Evolutionary conservation across 2,797 vertebrate genomes (phyloP), one percentile per base, ranked within the genome.

Genomic region (Clarias fuscus): DNA sequence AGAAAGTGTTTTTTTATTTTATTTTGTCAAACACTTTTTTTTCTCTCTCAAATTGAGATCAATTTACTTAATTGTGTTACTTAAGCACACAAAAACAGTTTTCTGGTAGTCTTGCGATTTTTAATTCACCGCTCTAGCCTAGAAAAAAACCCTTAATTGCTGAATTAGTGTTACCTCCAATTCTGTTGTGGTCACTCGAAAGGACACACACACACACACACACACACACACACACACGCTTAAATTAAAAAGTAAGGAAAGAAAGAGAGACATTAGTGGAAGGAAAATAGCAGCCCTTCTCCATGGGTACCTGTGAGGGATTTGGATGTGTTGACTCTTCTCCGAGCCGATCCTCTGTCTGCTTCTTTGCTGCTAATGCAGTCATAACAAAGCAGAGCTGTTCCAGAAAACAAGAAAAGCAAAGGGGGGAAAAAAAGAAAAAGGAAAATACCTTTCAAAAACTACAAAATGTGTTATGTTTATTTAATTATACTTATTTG

Each of bases 271-370:
- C n/a, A 76, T 65, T 73, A 85, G 65, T 58, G 62, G 5, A 56
- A 79, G 79, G 73, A 59, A 88, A 53, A 84, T 30, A 86, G 79
- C 48, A 77, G 71, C 93, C 92, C 88, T 27, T 91, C 90, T 93
- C 89, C 90, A 88, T 8, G 87, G 92, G 94, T 96, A 99, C 98
- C 98, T 92, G 97, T 97, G 91, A 97, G 97, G 86, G 98, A 95
- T 95, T 97, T 98, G 94, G 97, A 96, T 91, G 96, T 96, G 88
- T 95, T 91, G 90, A 97, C 97, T 93, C 96, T 97, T 93, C 98
- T 96, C 96, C 97, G 96, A 95, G 91, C 95, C 96, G 90, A 93
- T 95, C 94, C 94, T 93, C 93, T 93, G 94, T 91, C 93, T 89
- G 93, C 91, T 92, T 94, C 94, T 94, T 94, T 95, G 92, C 94